A percentile compares a stretch with the other conserved stretches of the same genome.
Conservation (phyloP, 2,888 invertebrate species). For the Flexamia atlantica region DNA sequence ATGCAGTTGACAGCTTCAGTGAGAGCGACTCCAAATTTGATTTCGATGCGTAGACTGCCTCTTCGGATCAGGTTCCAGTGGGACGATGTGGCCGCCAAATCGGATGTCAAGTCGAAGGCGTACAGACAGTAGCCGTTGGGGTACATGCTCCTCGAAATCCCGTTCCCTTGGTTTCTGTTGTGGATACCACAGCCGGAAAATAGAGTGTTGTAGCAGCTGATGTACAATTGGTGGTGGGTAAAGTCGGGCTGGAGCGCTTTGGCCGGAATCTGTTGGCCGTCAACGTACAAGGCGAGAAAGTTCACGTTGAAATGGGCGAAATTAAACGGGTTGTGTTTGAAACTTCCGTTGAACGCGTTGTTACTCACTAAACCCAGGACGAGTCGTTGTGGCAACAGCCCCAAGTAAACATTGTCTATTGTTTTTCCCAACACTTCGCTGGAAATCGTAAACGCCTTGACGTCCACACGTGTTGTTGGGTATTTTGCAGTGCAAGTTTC, state of each 20-base stretch:
- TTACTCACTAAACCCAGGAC: conserved; percentile 70
- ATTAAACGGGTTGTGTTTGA: conserved; percentile 44
- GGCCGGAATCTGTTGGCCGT: conserved; percentile 67
- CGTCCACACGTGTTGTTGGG: conserved; percentile 68
- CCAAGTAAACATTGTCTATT: conserved; percentile 71
- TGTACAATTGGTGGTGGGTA: conserved; percentile 45
- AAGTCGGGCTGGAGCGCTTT: conserved; percentile 63
- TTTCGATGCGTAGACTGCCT: conserved; percentile 57
- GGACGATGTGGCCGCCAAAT: conserved; percentile 66
- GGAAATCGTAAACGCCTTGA: conserved; percentile 69
- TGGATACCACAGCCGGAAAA: conserved; percentile 26
- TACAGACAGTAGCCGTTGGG: conserved; percentile 68
- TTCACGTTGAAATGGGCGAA: conserved; percentile 66
- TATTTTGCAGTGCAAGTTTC: conserved; percentile 68
- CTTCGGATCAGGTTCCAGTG: conserved; percentile 52
- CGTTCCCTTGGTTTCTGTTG: conserved; percentile 47
- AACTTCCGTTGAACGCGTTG: conserved; percentile 40
- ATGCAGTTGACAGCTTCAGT: conserved; percentile 69
- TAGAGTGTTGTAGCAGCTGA: conserved; percentile 1
- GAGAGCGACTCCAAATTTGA: conserved; percentile 67
- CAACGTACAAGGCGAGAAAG: conserved; percentile 67
- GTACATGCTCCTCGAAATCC: conserved; percentile 63
- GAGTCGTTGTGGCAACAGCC: conserved; percentile 71
- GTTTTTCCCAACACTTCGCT: conserved; percentile 55
- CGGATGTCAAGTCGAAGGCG: conserved; percentile 70